Base-by-base conservation (phyloP, 2,888 invertebrate species). In the Drosophila longiperda region DNA sequence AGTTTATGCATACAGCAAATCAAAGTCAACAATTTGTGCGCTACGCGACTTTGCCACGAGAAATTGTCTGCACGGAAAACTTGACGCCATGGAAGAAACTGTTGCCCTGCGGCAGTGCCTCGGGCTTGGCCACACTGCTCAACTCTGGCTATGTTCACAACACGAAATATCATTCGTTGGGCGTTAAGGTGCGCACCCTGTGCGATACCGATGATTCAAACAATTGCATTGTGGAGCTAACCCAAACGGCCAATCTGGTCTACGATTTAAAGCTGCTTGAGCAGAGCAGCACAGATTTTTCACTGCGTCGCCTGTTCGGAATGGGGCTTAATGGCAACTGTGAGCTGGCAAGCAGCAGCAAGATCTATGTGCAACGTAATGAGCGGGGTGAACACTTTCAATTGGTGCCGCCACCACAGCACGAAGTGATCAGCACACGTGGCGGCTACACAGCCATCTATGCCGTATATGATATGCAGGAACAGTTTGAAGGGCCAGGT, bases 51-150 rank as follows among this genome's bases (percentile, higher is more conserved):
- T 93, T 99, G 72, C 98, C 99, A 0, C 95, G 98, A 78, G 99
- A 99, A 94, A 97, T 98, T 85, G 98, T 99, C 5, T 99, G 99
- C 91, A 99, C 99, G 0, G 99, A 99, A 94, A 99, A 99, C 94
- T 94, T 99, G 85, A 99, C 99, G 17, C 99, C 99, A 0, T 99
- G 99, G 97, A 98, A 98, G 90, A 99, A 99, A 92, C 94, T 99
- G 6, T 93, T 99, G 53, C 99, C 99, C 0, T 99, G 99, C 93
- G 97, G 97, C 92, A 96, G 97, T n/a, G 96, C 95, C 92, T 95
- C 95, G 89, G 99, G 99, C 3, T 94, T 99, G 82, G 96, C 97
- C 20, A 96, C 97, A 0, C 93, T 99, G 59, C 94, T 99, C 6
- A 98, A 98, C 92, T 97, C 99, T 0, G 96, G 97, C 62, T 96